Conservation (phyloP, 2,888 invertebrate genomes). For the Aquatica leii region DNA sequence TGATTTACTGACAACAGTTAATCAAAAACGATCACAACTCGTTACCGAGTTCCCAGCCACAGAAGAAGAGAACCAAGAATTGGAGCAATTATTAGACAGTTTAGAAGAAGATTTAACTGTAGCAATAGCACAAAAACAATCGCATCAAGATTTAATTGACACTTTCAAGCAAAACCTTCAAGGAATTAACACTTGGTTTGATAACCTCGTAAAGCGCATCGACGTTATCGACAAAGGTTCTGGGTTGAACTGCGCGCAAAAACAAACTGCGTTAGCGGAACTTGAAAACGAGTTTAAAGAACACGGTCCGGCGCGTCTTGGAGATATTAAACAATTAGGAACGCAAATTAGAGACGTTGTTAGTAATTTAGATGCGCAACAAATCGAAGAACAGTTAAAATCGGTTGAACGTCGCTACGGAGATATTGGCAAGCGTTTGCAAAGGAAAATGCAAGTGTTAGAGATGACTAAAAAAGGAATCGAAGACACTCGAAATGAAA, state of each 20-base stretch:
- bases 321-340: conserved; percentile 74
- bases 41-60: conserved; percentile 75
- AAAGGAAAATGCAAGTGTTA: conserved; percentile 83
- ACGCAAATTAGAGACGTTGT: conserved; percentile 79
- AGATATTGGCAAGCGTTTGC: conserved; percentile 84
- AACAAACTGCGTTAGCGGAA: conserved; percentile 77
- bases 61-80: conserved; percentile 72
- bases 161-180: conserved; percentile 79
- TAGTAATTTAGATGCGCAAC: conserved; percentile 88
- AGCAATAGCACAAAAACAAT: conserved; percentile 78
- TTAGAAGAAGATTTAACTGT: conserved; percentile 75
- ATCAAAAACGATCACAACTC: conserved; percentile 79
- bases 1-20: conserved; percentile 79
- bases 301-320: conserved; percentile 75
- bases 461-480: conserved; percentile 86
- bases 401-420: conserved; percentile 84
- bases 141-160: conserved; percentile 78
- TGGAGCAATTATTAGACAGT: conserved; percentile 76
- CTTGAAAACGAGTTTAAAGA: conserved; percentile 78
- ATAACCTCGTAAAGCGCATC: conserved; percentile 79
- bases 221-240: conserved; percentile 86
- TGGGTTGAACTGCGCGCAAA: conserved; percentile 82
- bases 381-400: conserved; percentile 89
- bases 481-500: conserved; percentile 81
- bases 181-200: conserved; percentile 84